Conservation (phyloP, 1,140 invertebrate species). For the Neoseiulus cucumeris region DNA sequence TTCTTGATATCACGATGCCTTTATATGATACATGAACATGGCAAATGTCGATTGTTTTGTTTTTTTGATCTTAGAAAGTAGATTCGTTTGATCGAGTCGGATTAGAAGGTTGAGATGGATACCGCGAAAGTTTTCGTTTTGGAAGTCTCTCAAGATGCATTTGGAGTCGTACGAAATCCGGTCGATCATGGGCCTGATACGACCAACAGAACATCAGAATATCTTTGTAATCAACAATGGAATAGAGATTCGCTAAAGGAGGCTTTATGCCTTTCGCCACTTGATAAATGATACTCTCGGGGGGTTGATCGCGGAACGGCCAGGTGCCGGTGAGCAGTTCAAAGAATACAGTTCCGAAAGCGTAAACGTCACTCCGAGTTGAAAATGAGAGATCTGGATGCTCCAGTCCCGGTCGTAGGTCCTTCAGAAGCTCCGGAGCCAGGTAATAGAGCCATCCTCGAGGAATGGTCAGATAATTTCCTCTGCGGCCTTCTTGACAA, state of each 20-base stretch:
- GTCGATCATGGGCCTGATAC: conserved; percentile 55
- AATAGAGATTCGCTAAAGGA: conserved; percentile 74
- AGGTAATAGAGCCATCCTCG: conserved; percentile 94
- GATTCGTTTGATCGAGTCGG: conserved; percentile 75
- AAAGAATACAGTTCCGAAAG: conserved; percentile 98
- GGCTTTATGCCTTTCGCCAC: conserved; percentile 91
- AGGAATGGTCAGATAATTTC: conserved; percentile 66
- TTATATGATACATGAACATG: no score
- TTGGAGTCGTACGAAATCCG: conserved; percentile 65
- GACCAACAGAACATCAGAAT: conserved; percentile 93
- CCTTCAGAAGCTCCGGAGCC: conserved; percentile 77
- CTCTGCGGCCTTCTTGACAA: conserved; percentile 49
- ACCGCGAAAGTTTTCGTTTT: conserved; percentile 77
- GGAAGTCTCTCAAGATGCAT: conserved; percentile 70
- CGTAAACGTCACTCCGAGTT: conserved; percentile 77
- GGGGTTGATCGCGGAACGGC: conserved; percentile 80
- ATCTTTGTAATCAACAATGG: conserved; percentile 91
- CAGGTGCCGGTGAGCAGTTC: conserved; percentile 88
- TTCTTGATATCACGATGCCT: no score
- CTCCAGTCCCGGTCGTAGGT: conserved; percentile 48
- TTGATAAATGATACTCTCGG: conserved; percentile 92
- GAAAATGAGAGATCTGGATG: conserved; percentile 75
- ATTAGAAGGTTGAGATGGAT: conserved; percentile 90
- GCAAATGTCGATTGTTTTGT: no score
- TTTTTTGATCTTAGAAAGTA: conserved; percentile 41